Percentiles rank a stretch among this genome's conserved stretches.
Conservation (phyloP, 2,797 vertebrate genomes). For the Pseudochirops cupreus region DNA sequence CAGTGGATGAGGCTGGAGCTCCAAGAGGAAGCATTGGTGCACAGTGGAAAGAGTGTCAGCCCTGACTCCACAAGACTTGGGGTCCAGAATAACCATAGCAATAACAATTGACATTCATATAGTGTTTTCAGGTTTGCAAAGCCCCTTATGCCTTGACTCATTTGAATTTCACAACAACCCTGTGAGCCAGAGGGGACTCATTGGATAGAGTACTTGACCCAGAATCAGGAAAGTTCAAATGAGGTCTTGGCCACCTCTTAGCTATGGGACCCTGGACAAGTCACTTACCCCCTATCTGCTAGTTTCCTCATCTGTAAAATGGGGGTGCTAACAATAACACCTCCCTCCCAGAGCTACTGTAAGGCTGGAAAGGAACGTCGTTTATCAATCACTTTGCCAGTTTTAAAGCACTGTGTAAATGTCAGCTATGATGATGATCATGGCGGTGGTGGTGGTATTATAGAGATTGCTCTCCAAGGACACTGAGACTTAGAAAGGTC, state of each 20-base stretch:
- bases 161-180: neutral
- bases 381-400: neutral
- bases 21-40: no score
- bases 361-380: neutral
- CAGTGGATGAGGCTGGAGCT: no score
- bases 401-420: neutral
- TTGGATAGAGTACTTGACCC: neutral
- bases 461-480: neutral
- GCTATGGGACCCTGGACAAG: neutral
- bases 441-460: no score
- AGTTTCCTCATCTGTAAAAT: neutral
- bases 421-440: neutral
- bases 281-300: neutral
- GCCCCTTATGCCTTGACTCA: neutral
- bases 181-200: neutral
- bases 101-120: neutral
- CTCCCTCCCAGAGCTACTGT: neutral
- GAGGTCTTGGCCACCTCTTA: neutral
- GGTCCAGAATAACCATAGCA: neutral
- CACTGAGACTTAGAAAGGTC: neutral
- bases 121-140: neutral
- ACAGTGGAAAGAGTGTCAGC: neutral
- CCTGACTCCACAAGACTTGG: neutral
- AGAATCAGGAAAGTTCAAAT: neutral
- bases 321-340: neutral